Percentiles rank a stretch among this genome's conserved stretches.
phyloP scores from a whole-genome alignment of 2,113 vertebrate species.

The Saccopteryx bilineata region DNA sequence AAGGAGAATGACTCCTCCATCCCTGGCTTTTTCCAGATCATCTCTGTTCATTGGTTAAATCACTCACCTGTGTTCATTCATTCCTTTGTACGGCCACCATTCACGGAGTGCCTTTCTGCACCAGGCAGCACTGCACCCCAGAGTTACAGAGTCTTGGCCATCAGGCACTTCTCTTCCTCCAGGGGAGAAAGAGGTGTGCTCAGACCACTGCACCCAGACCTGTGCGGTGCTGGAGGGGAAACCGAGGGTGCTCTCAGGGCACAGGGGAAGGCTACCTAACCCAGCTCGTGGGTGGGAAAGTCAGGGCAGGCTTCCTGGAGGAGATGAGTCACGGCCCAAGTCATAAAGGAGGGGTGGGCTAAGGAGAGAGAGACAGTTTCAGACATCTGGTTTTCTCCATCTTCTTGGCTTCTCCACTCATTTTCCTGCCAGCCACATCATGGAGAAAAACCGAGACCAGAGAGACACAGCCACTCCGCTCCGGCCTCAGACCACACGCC shows the following conservation, averaged over 20 bases:
- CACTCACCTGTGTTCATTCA: neutral
- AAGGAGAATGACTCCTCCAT: neutral
- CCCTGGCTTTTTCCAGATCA: neutral
- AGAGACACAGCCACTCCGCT: neutral
- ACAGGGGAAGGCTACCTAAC: neutral
- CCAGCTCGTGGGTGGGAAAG: neutral
- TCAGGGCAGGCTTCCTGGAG: conserved; percentile 35
- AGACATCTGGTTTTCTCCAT: neutral
- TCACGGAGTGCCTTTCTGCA: neutral
- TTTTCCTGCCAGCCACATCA: neutral
- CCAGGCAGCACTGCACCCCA: neutral
- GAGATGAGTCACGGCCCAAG: conserved; percentile 15
- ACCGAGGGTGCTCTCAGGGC: neutral
- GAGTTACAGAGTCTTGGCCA: neutral
- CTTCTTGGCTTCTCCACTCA: neutral
- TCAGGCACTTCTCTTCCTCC: neutral
- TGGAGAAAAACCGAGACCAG: neutral
- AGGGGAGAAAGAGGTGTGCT: neutral
- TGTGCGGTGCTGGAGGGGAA: neutral
- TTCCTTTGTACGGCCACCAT: neutral
- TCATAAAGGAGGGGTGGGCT: neutral
- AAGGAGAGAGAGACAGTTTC: neutral
- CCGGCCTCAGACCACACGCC: neutral
- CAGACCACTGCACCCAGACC: neutral
- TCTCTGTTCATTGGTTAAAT: neutral